These are phyloP conservation scores for Macropis europaea DNA, from an alignment of 2,888 invertebrate species.

Conservation along the genomic window DNA sequence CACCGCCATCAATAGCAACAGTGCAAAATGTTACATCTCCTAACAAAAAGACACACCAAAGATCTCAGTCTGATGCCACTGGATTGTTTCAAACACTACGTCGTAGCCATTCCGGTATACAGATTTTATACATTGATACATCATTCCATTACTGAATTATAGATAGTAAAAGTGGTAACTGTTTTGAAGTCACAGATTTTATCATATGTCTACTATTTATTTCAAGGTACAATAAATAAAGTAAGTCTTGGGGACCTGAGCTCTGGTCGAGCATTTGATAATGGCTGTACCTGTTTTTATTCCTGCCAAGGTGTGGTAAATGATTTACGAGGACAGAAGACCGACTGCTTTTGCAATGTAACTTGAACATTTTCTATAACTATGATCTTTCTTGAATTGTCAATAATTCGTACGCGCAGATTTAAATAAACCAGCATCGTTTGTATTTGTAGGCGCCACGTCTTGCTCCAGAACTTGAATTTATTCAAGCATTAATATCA, in stretches of 20 bases:
- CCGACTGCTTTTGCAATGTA: constrained; percentile 89
- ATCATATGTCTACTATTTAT: neutral
- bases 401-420: neutral
- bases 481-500: constrained; percentile 92
- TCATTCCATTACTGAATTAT: constrained; percentile 2
- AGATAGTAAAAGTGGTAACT: neutral
- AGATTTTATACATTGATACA: neutral
- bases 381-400: neutral
- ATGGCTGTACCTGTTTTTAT: constrained; percentile 95
- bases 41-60: constrained; percentile 89
- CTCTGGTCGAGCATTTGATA: constrained; percentile 97
- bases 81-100: constrained; percentile 83
- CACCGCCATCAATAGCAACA: constrained; percentile 76
- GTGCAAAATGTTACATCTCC: constrained; percentile 77
- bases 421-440: constrained; percentile 9
- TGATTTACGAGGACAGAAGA: constrained; percentile 88
- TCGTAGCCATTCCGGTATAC: constrained; percentile 78
- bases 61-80: constrained; percentile 91
- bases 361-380: constrained; percentile 66
- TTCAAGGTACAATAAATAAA: constrained; percentile 80
- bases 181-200: neutral
- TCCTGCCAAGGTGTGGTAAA: constrained; percentile 91
- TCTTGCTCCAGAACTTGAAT: constrained; percentile 91
- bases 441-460: constrained; percentile 85
- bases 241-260: constrained; percentile 93